Base-by-base conservation (phyloP, 2,888 invertebrate species). In the Eurois occulta region DNA sequence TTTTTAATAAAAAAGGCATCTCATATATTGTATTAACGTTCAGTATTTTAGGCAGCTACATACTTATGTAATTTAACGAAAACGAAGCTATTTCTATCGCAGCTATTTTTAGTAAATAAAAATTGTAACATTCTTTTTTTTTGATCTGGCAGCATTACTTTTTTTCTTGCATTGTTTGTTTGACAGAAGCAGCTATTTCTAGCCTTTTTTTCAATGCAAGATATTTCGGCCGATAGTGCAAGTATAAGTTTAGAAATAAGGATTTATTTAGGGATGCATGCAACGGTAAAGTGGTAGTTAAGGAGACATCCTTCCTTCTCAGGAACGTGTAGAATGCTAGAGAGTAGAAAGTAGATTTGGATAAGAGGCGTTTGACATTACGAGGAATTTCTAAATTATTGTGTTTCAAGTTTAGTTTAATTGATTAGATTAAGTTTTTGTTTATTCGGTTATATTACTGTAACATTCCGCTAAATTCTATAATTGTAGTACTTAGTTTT, bases 401-500 rank as follows among this genome's bases (percentile, higher is more conserved):
- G 55, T 38, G 67, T 78, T 76, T 77, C 21, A 38, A 73, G 43
- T 72, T 79, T 38, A 78, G 46, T 46, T 18, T 75, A 71, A 32
- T 62, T 35, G 62, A 35, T 80, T 74, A 80, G 69, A 60, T 62
- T 72, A 83, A 73, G 78, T 68, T 68, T 38, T 80, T 81, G 71
- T 78, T 77, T 68, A 84, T 72, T 83, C 52, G 67, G 48, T 76
- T 79, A 66, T 77, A 77, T 66, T 93, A 92, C 92, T 94, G 86
- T 90, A 88, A 94, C 94, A 94, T 94, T 94, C 94, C 94, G 91
- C 89, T 88, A 78, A 85, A 84, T 70, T 79, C 1, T 66, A 21
- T 60, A 48, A 52, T 68, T 58, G 48, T 60, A 62, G 18, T 52
- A 55, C 41, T 69, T 73, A 72, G 69, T 66, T 75, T 74, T 72